Evolutionary conservation across 2,888 invertebrate species (phyloP).

Genomic region (Microctonus aethiopoides): DNA sequence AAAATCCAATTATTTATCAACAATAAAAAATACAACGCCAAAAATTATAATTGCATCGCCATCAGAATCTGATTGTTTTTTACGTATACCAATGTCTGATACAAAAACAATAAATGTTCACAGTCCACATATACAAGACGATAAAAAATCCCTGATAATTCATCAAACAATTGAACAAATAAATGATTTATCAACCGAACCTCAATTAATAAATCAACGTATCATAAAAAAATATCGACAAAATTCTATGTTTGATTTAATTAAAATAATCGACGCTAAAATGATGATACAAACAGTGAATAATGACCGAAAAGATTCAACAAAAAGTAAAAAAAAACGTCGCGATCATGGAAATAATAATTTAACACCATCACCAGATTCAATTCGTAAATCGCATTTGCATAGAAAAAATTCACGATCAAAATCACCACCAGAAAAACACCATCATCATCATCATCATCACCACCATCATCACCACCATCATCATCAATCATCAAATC

Average conservation of each 20-base stretch:
- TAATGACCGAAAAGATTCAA: slow-evolving; percentile 45
- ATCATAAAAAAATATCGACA: slow-evolving; percentile 49
- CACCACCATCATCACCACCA: slow-evolving; percentile 32
- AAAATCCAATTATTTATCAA: background rate
- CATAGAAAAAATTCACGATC: slow-evolving; percentile 46
- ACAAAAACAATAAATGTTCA: slow-evolving; percentile 47
- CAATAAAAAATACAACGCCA: slow-evolving; percentile 26
- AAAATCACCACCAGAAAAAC: slow-evolving; percentile 50
- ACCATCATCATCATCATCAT: slow-evolving; percentile 38
- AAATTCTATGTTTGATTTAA: slow-evolving; percentile 58
- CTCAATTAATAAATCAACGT: slow-evolving; percentile 40
- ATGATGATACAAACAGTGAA: slow-evolving; percentile 54
- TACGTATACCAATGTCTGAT: slow-evolving; percentile 46
- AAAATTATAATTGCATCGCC: slow-evolving; percentile 35
- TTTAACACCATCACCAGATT: slow-evolving; percentile 51
- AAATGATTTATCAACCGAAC: slow-evolving; percentile 24
- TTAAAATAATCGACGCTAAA: slow-evolving; percentile 58
- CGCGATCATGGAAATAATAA: slow-evolving; percentile 38
- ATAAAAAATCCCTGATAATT: slow-evolving; percentile 29
- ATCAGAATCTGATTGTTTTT: slow-evolving; percentile 36
- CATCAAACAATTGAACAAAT: slow-evolving; percentile 3
- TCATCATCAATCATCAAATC: slow-evolving; percentile 16
- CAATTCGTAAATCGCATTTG: slow-evolving; percentile 38
- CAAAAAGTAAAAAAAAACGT: slow-evolving; percentile 44
- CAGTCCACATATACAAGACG: slow-evolving; percentile 43